These are phyloP conservation scores for Cossypha polioptera DNA, from an alignment of 2,797 vertebrate genomes.

Conservation along the genomic window DNA sequence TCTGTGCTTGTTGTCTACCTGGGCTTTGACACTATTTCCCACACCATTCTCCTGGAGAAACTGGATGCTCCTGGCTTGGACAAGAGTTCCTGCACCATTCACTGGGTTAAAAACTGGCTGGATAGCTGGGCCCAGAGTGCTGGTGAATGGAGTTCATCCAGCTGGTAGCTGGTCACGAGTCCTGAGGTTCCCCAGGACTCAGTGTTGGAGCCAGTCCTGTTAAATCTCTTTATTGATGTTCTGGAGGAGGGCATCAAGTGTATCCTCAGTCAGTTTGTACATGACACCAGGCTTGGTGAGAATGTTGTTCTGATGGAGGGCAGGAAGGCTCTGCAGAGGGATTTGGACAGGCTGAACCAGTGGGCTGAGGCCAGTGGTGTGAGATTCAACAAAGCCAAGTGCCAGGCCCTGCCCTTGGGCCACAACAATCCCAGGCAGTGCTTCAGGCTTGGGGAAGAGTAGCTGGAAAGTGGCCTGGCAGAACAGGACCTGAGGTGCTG, in stretches of 20 bases:
- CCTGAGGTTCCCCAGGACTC: background rate
- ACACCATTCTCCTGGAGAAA: background rate
- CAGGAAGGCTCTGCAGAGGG: background rate
- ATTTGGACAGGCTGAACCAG: background rate
- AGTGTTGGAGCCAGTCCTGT: background rate
- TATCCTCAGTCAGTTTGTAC: background rate
- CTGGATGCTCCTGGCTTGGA: background rate
- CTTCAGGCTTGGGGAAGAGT: background rate
- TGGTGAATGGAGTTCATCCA: background rate
- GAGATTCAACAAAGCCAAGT: background rate
- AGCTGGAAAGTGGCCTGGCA: fast-evolving
- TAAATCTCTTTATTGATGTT: background rate
- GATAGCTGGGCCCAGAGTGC: background rate
- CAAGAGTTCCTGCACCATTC: background rate
- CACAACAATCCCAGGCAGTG: fast-evolving
- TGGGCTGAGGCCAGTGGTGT: background rate
- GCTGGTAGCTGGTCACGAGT: background rate
- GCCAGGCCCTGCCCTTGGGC: background rate
- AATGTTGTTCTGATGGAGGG: background rate
- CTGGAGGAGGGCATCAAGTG: background rate
- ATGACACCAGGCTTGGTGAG: background rate
- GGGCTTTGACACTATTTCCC: background rate
- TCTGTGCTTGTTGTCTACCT: background rate
- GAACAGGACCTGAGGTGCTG: background rate
- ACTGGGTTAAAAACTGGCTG: background rate